Evolutionary conservation across 2,888 invertebrate genomes (phyloP).

Genomic region (Seladonia tumulorum): DNA sequence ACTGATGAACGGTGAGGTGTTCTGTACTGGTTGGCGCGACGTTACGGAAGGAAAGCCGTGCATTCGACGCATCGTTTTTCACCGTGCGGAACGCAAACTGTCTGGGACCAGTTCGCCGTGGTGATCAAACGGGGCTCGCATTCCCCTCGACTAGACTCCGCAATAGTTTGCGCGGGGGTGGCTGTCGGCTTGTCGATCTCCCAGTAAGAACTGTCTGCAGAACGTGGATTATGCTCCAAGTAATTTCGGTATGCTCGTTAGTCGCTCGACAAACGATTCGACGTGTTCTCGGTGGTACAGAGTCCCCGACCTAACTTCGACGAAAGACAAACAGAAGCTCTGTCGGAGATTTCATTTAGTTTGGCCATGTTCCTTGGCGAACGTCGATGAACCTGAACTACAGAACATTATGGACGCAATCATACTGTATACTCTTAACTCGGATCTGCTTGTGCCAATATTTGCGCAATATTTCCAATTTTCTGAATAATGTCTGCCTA

Average conservation of each 20-base stretch:
- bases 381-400: neutral
- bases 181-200: neutral
- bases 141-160: neutral
- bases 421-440: neutral
- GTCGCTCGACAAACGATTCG: conserved; percentile 1
- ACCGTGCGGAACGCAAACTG: neutral
- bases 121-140: neutral
- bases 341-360: neutral
- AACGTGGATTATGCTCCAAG: conserved; percentile 9
- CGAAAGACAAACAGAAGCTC: neutral
- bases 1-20: neutral
- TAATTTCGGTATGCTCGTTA: conserved; percentile 3
- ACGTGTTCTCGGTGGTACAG: neutral
- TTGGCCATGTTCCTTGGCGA: neutral
- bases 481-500: neutral
- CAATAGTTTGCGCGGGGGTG: conserved; percentile 1
- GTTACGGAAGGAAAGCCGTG: neutral
- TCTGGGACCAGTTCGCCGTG: neutral
- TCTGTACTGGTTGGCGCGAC: neutral
- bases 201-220: neutral
- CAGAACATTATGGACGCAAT: neutral
- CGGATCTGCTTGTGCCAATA: neutral
- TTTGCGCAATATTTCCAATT: neutral
- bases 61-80: neutral
- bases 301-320: neutral